Conservation (phyloP, 2,797 vertebrate species). For the Synanceia verrucosa region DNA sequence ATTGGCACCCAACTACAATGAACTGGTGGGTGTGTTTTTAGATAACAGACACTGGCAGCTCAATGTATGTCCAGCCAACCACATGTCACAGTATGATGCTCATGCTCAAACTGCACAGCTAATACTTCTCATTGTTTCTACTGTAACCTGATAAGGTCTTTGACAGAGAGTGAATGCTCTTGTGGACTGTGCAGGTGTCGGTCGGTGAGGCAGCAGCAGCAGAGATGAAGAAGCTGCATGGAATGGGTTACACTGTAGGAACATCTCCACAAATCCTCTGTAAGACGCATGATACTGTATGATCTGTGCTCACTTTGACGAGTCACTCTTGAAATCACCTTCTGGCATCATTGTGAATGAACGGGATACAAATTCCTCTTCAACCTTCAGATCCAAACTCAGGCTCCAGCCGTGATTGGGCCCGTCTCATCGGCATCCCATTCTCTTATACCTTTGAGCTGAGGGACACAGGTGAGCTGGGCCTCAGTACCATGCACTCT, state of each 20-base stretch:
- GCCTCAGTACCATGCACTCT: too few species aligned
- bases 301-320: neutral
- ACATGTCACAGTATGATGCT: neutral
- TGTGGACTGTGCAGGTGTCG: constrained; percentile 70
- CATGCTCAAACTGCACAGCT: neutral
- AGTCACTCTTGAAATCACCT: neutral
- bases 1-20: constrained; percentile 77
- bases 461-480: constrained; percentile 72
- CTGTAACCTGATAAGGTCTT: neutral
- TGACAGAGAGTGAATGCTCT: neutral
- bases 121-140: neutral
- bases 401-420: constrained; percentile 85
- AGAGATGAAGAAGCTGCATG: constrained; percentile 79
- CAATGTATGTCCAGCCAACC: neutral
- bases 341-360: neutral
- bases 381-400: constrained; percentile 75
- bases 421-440: constrained; percentile 75
- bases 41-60: neutral
- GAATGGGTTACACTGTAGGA: constrained; percentile 83
- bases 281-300: constrained; percentile 62
- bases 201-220: constrained; percentile 81
- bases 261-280: constrained; percentile 81
- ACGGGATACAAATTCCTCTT: neutral
- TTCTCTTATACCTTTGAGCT: constrained; percentile 85
- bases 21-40: constrained; percentile 74